phyloP scores from a whole-genome alignment of 2,888 invertebrate species.

The Thecocarcelia acutangulata region DNA sequence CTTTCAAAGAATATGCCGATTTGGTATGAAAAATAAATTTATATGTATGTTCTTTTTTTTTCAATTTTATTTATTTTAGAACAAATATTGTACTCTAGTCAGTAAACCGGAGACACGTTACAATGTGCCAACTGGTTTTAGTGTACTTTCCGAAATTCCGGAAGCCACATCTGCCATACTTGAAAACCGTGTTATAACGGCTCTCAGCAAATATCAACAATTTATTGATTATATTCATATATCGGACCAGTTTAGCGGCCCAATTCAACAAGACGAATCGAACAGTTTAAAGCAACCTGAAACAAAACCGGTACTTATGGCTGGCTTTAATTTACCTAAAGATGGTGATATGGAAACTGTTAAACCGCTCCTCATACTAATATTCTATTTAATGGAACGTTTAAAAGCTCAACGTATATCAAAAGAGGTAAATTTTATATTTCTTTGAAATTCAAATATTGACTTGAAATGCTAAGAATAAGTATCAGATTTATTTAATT shows the following conservation, averaged over 20 bases:
- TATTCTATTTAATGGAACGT: conserved; percentile 96
- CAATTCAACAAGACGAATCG: conserved; percentile 92
- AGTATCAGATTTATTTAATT: too few species aligned
- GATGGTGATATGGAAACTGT: conserved; percentile 86
- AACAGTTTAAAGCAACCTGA: conserved; percentile 88
- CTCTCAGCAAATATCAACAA: conserved; percentile 90
- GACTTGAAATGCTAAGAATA: too few species aligned
- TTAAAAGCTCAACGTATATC: conserved; percentile 92
- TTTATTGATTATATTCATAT: conserved; percentile 97
- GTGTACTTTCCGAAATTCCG: conserved; percentile 93
- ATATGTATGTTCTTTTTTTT: background rate
- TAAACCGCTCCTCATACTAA: conserved; percentile 91
- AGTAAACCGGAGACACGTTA: conserved; percentile 91
- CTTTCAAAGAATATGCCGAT: conserved; percentile 96
- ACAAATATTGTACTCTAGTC: conserved; percentile 90
- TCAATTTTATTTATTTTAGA: conserved; percentile 81
- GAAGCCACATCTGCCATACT: conserved; percentile 93
- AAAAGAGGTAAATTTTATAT: conserved; percentile 87
- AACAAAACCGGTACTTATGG: conserved; percentile 89
- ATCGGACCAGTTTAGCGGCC: conserved; percentile 97
- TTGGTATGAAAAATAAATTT: conserved; percentile 84
- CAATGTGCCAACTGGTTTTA: conserved; percentile 87
- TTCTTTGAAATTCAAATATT: background rate
- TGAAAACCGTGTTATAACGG: conserved; percentile 89
- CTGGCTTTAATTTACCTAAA: conserved; percentile 89